Conservation (phyloP, 1,140 invertebrate genomes). For the Caenorhabditis latens region DNA sequence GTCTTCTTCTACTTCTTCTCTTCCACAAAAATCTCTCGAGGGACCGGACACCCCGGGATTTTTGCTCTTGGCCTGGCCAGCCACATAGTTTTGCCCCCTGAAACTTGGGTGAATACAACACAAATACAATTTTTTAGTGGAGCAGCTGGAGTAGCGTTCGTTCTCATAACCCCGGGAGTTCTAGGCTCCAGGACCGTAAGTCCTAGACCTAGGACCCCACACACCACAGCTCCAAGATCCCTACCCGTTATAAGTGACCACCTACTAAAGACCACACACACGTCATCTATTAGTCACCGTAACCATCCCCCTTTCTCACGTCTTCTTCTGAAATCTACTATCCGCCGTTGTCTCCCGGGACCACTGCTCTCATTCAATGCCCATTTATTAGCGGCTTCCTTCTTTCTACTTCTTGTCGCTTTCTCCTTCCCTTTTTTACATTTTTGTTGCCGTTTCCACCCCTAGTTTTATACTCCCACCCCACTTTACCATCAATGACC, state of each 20-base stretch:
- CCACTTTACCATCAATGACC: background rate
- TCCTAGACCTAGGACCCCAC: no score
- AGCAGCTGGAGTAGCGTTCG: no score
- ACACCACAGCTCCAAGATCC: no score
- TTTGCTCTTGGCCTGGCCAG: background rate
- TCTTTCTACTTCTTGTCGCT: constrained; percentile 22
- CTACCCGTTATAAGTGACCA: no score
- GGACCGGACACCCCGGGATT: constrained; percentile 44
- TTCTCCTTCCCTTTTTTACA: constrained; percentile 2
- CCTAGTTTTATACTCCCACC: constrained; percentile 1
- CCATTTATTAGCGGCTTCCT: constrained; percentile 53
- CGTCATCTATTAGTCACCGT: no score
- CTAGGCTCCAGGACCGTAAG: no score
- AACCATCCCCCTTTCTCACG: background rate
- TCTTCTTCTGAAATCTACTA: constrained; percentile 10
- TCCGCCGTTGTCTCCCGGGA: constrained; percentile 18
- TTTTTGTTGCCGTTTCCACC: background rate
- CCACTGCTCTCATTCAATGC: constrained; percentile 50
- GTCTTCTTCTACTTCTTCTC: background rate
- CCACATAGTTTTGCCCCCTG: constrained; percentile 33
- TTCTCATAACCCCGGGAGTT: no score
- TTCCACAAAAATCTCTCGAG: constrained; percentile 33
- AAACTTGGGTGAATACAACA: constrained; percentile 1
- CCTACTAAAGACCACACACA: no score
- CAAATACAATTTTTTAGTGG: no score